These are phyloP conservation scores for Pelusios castaneus DNA, from an alignment of 2,113 vertebrate genomes.

Conservation along the genomic window DNA sequence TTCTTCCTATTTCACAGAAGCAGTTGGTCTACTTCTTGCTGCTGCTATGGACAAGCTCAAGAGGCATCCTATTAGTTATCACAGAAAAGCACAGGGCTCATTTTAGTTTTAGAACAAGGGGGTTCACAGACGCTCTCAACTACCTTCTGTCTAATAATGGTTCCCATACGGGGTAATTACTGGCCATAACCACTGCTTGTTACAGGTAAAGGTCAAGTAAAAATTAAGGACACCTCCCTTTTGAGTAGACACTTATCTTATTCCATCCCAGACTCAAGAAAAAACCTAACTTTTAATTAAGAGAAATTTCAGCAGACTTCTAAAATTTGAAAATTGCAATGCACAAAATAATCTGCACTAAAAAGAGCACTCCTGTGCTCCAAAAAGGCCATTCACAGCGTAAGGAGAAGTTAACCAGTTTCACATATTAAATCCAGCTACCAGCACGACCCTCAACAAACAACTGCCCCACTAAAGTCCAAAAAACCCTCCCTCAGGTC, in stretches of 20 bases:
- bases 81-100: not conserved
- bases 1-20: not conserved
- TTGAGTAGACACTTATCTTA: not conserved
- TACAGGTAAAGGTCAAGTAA: not conserved
- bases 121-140: not conserved
- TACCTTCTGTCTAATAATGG: not conserved
- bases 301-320: not conserved
- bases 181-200: accelerated
- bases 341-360: not conserved
- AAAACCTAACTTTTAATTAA: not conserved
- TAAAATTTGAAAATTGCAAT: not conserved
- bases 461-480: not conserved
- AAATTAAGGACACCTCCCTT: not conserved
- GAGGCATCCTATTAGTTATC: not conserved
- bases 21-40: not conserved
- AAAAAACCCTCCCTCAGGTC: not conserved
- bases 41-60: not conserved
- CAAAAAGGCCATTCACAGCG: not conserved
- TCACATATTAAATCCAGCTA: not conserved
- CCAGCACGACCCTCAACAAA: not conserved
- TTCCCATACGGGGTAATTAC: not conserved
- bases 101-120: not conserved
- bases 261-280: not conserved
- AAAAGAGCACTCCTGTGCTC: not conserved
- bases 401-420: not conserved